phyloP scores from a whole-genome alignment of 2,888 invertebrate genomes.

The Meandrusa payeni region DNA sequence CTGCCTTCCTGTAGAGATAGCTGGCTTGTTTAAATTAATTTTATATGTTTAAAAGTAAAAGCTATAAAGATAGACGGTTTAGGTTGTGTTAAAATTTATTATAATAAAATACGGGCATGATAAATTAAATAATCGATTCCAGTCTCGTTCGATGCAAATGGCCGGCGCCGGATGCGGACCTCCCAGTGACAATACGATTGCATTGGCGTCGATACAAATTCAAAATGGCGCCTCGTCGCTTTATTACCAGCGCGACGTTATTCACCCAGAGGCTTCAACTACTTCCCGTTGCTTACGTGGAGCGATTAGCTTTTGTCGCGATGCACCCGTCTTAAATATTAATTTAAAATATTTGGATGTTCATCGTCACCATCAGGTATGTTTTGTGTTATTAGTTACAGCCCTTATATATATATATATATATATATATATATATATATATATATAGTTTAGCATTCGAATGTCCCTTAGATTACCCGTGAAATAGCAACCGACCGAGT shows the following conservation, averaged over 20 bases:
- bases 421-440: no score
- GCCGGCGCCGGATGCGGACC: conserved; percentile 77
- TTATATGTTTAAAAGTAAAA: conserved; percentile 2
- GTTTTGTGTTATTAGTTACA: no score
- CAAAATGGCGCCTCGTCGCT: conserved; percentile 73
- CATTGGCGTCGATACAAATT: conserved; percentile 63
- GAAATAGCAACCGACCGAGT: no score
- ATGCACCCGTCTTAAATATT: conserved; percentile 25
- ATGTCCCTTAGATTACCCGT: no score
- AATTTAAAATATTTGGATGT: conserved; percentile 7
- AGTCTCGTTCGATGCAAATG: conserved; percentile 73
- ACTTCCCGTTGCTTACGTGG: conserved; percentile 58
- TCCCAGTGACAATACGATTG: conserved; percentile 65
- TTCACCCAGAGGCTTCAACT: conserved; percentile 45
- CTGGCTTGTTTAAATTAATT: no score
- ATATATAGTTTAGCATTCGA: no score
- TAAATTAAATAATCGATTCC: conserved; percentile 61
- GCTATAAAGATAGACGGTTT: conserved; percentile 8
- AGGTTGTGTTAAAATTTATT: conserved; percentile 14
- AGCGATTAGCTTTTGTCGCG: conserved; percentile 48
- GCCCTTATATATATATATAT: no score
- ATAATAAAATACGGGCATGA: conserved; percentile 14
- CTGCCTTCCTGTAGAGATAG: no score
- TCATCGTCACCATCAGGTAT: no score
- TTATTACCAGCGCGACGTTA: conserved; percentile 55